These are phyloP conservation scores for Zhengitettix transpicula DNA, from an alignment of 2,888 invertebrate genomes.

Conservation along the genomic window DNA sequence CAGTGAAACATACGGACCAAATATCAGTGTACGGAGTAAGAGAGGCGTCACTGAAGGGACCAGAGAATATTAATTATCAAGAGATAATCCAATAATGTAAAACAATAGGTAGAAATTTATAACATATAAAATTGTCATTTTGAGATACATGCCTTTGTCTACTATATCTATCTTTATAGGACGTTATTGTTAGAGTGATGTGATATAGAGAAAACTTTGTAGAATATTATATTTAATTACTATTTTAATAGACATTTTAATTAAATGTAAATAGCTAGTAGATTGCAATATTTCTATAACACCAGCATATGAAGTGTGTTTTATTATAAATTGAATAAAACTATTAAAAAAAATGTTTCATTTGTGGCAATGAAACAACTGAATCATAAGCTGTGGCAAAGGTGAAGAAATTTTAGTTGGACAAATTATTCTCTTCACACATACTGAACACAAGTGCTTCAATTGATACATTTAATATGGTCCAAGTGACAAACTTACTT, in stretches of 20 bases:
- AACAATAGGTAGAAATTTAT: background rate
- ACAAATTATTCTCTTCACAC: no score
- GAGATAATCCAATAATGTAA: background rate
- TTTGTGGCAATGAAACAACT: no score
- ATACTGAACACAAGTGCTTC: no score
- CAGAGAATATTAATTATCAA: background rate
- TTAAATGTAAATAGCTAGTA: background rate
- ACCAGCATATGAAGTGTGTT: background rate
- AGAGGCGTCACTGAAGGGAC: background rate
- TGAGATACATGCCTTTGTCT: background rate
- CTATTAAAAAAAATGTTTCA: no score
- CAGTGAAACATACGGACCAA: no score
- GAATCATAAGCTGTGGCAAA: no score
- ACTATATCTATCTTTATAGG: background rate
- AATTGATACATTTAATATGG: no score
- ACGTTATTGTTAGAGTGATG: background rate
- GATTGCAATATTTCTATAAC: background rate
- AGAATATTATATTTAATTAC: background rate
- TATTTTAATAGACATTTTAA: background rate
- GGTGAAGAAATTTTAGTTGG: no score
- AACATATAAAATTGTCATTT: background rate
- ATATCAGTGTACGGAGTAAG: no score
- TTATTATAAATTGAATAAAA: no score
- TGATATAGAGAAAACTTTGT: background rate
- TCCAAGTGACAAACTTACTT: no score